These are phyloP conservation scores for Pristionchus entomophagus DNA, from an alignment of 2,888 invertebrate species.

Conservation along the genomic window DNA sequence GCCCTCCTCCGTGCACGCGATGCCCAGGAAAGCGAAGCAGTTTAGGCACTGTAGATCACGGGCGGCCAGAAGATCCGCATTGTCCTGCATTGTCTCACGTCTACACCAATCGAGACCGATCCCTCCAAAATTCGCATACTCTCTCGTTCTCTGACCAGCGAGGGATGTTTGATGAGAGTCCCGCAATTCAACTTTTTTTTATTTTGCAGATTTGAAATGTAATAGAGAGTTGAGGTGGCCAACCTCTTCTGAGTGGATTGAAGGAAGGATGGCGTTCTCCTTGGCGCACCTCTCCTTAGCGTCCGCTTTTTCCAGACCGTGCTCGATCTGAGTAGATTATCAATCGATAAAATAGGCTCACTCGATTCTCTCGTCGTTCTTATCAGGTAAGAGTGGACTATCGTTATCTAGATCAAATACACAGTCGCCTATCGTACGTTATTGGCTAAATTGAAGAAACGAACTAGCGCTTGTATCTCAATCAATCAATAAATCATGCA, in stretches of 20 bases:
- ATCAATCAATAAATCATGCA: too few species aligned
- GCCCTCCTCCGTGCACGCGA: background rate
- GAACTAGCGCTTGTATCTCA: too few species aligned
- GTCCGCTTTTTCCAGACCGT: background rate
- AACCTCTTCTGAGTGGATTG: constrained; percentile 2
- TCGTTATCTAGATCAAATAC: background rate
- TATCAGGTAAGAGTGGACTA: too few species aligned
- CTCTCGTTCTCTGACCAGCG: too few species aligned
- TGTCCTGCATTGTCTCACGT: background rate
- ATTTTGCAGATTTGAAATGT: too few species aligned
- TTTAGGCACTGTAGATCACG: constrained; percentile 7
- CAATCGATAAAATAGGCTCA: background rate
- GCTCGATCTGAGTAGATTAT: background rate
- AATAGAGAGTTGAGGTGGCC: background rate
- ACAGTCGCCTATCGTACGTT: too few species aligned
- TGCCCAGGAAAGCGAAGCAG: constrained; percentile 22
- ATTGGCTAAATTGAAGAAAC: background rate
- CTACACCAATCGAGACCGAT: too few species aligned
- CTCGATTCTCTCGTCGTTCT: too few species aligned
- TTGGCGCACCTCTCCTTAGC: background rate
- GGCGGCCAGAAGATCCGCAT: background rate
- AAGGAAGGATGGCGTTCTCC: constrained; percentile 24
- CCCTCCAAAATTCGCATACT: too few species aligned
- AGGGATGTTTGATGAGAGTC: too few species aligned
- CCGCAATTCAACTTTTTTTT: too few species aligned